Percentiles rank a stretch among this genome's conserved stretches.
phyloP scores from a whole-genome alignment of 2,113 vertebrate genomes.

The Deroptyus accipitrinus region DNA sequence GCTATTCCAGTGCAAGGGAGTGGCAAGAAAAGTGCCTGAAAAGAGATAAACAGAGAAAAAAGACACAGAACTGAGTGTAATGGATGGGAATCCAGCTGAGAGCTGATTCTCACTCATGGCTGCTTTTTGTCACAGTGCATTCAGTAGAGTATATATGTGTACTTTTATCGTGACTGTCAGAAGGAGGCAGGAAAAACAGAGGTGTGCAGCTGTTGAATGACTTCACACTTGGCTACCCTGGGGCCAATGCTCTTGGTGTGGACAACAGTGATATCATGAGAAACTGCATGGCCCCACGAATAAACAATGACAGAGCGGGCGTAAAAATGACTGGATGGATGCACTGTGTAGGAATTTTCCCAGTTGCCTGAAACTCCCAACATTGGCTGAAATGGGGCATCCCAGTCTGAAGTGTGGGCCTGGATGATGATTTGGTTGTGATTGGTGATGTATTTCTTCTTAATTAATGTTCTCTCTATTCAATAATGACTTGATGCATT shows the following conservation, averaged over 20 bases:
- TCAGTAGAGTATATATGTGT: neutral
- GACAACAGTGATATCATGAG: neutral
- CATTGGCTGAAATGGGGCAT: neutral
- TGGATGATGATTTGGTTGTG: neutral
- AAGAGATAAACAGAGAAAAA: neutral
- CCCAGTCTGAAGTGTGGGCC: neutral
- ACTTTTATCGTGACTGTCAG: neutral
- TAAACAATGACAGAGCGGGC: neutral
- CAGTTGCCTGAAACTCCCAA: neutral
- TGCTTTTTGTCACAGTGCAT: neutral
- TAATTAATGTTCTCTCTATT: neutral
- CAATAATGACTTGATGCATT: neutral
- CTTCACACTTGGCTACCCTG: neutral
- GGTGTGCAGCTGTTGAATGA: neutral
- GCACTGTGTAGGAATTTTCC: neutral
- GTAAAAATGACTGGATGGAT: neutral
- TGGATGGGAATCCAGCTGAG: neutral
- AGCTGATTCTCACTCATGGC: neutral
- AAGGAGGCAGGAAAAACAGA: neutral
- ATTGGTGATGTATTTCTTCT: neutral
- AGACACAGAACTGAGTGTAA: neutral
- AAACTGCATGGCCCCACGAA: neutral
- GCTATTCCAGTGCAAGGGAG: neutral
- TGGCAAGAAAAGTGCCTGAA: neutral
- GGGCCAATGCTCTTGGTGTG: neutral